Conservation (phyloP, 2,888 invertebrate genomes). For the Philereme vetulata region DNA sequence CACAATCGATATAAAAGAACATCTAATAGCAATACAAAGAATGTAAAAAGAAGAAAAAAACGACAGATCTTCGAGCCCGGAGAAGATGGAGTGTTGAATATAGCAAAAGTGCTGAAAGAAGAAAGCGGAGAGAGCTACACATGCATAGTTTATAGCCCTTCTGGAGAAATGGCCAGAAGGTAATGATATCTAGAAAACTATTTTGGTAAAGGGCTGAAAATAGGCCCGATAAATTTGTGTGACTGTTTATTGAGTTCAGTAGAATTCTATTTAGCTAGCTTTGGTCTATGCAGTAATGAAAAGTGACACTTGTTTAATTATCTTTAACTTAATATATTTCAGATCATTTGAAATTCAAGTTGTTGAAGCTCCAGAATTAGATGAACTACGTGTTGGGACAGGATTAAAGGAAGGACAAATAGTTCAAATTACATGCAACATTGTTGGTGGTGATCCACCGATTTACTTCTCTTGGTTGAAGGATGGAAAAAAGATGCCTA, state of each 20-base stretch:
- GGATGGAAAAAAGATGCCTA: conserved; percentile 86
- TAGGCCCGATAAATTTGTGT: too few relatives aligned
- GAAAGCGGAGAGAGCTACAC: conserved; percentile 91
- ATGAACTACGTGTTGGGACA: conserved; percentile 91
- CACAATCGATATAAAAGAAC: conserved; percentile 67
- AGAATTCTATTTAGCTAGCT: too few relatives aligned
- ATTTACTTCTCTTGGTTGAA: conserved; percentile 89
- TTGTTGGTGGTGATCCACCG: conserved; percentile 88
- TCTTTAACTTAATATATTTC: conserved; percentile 33
- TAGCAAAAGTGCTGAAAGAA: conserved; percentile 83
- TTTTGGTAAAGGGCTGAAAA: neutral
- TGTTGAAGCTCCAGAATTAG: conserved; percentile 90
- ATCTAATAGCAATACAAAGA: conserved; percentile 33
- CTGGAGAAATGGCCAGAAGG: conserved; percentile 90
- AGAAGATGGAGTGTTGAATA: conserved; percentile 83
- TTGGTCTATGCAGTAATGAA: too few relatives aligned
- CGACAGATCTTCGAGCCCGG: conserved; percentile 65
- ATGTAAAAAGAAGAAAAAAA: conserved; percentile 54
- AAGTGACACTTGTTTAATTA: too few relatives aligned
- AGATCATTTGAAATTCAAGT: conserved; percentile 88
- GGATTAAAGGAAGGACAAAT: conserved; percentile 92
- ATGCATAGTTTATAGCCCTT: conserved; percentile 90
- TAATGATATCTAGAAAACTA: conserved; percentile 33
- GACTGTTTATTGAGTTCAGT: neutral
- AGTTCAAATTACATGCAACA: conserved; percentile 92